Conservation (phyloP, 2,888 invertebrate genomes). For the Trichopria drosophilae region DNA sequence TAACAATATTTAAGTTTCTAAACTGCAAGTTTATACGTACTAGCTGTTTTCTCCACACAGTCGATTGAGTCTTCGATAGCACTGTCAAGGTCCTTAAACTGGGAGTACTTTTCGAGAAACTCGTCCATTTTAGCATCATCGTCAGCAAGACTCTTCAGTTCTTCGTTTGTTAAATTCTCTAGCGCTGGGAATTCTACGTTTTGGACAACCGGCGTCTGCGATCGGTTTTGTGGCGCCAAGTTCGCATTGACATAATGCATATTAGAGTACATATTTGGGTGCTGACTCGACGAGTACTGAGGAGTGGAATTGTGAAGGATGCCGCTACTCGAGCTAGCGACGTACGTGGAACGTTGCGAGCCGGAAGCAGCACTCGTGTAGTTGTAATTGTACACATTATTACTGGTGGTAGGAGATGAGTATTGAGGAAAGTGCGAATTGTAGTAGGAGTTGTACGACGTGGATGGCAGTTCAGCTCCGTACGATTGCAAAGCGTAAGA, state of each 20-base stretch:
- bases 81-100: constrained; percentile 69
- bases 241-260: constrained; percentile 49
- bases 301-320: no score
- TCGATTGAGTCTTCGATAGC: constrained; percentile 73
- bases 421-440: constrained; percentile 49
- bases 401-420: constrained; percentile 48
- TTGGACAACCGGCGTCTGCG: constrained; percentile 34
- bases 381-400: constrained; percentile 50
- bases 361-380: constrained; percentile 45
- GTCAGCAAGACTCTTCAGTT: constrained; percentile 70
- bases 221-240: constrained; percentile 40
- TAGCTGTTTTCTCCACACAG: constrained; percentile 71
- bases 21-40: constrained; percentile 54
- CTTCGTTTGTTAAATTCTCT: constrained; percentile 63
- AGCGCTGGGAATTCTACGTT: constrained; percentile 60
- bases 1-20: neutral
- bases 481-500: constrained; percentile 50
- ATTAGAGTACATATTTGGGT: constrained; percentile 44
- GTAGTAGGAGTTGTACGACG: constrained; percentile 51
- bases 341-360: constrained; percentile 35
- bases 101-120: constrained; percentile 71
- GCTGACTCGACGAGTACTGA: constrained; percentile 50
- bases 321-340: no score
- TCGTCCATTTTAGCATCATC: constrained; percentile 75
- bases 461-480: constrained; percentile 45